Evolutionary conservation across 2,797 vertebrate species (phyloP).

Genomic region (Oreochromis grahami): DNA sequence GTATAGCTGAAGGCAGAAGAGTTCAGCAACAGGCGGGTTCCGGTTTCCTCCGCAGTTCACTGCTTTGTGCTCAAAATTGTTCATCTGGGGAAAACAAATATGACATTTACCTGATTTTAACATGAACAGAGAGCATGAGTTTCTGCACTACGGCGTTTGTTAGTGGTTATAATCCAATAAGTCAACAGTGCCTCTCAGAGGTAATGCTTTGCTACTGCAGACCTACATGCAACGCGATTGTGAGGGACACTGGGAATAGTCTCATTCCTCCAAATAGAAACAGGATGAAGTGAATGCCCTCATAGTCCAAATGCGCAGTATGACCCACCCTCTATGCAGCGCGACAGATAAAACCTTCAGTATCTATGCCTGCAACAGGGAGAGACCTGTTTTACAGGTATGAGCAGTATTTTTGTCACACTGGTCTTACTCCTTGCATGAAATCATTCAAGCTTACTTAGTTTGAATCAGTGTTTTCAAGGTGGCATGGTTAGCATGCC

Average conservation of each 20-base stretch:
- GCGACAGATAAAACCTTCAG: not conserved
- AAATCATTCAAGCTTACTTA: not conserved
- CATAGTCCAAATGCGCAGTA: not conserved
- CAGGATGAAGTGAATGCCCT: not conserved
- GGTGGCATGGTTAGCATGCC: not conserved
- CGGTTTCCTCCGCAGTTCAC: not conserved
- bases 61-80: not conserved
- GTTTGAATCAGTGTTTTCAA: not conserved
- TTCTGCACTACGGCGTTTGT: not conserved
- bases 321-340: not conserved
- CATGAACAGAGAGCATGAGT: not conserved
- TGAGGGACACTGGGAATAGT: not conserved
- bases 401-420: not conserved
- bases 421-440: not conserved
- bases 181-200: conserved; percentile 37
- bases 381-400: not conserved
- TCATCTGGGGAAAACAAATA: not conserved
- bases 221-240: not conserved
- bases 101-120: not conserved
- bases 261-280: not conserved
- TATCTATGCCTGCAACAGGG: not conserved
- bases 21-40: not conserved
- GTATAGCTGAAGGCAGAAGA: not conserved
- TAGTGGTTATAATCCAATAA: not conserved
- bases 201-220: not conserved